Percentiles rank a stretch among this genome's conserved stretches.
Evolutionary conservation across 2,797 vertebrate genomes (phyloP).

Genomic region (Otolemur crassicaudatus): DNA sequence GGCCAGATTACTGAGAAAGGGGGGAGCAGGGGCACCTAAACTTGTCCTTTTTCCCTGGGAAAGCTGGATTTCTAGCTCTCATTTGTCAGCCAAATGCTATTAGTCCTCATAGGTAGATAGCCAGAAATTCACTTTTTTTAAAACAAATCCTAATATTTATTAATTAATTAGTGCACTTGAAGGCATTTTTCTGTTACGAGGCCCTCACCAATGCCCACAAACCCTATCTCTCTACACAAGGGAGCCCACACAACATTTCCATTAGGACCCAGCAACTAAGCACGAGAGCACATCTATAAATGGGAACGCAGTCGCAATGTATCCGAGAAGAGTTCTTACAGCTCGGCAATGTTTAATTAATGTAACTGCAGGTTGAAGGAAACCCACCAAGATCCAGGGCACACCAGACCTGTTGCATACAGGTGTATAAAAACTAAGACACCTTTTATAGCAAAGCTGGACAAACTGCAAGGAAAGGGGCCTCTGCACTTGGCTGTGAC

Average conservation of each 20-base stretch:
- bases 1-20: too few species aligned
- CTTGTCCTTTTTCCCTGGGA: too few species aligned
- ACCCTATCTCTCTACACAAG: conserved; percentile 77
- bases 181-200: conserved; percentile 88
- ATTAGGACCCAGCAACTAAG: conserved; percentile 77
- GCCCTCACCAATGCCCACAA: conserved; percentile 74
- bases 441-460: conserved; percentile 86
- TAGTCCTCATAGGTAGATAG: too few species aligned
- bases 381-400: conserved; percentile 80
- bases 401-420: conserved; percentile 78
- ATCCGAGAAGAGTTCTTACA: conserved; percentile 86
- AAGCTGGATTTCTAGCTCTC: too few species aligned
- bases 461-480: conserved; percentile 80
- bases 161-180: conserved; percentile 91
- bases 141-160: conserved; percentile 92
- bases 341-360: conserved; percentile 87
- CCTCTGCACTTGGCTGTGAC: conserved; percentile 59
- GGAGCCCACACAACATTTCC: conserved; percentile 66
- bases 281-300: conserved; percentile 79
- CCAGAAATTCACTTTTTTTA: not conserved
- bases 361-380: conserved; percentile 84
- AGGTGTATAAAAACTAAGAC: conserved; percentile 86
- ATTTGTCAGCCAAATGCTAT: too few species aligned
- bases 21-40: too few species aligned
- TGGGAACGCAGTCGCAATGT: conserved; percentile 85